phyloP scores from a whole-genome alignment of 2,113 vertebrate genomes.

The Nannobrachium achirus region DNA sequence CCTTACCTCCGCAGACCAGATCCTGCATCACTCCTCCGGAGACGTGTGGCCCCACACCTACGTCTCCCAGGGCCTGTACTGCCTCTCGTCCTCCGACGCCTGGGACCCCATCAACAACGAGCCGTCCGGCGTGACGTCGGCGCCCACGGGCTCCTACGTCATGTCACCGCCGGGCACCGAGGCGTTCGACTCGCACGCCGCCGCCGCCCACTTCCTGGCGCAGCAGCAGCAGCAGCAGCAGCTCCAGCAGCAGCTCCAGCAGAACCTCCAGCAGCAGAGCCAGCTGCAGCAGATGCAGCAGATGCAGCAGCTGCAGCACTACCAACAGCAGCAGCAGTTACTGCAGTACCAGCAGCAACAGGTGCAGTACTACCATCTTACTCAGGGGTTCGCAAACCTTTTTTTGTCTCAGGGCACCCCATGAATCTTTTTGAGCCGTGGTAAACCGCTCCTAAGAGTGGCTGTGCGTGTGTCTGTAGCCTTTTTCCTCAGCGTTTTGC shows the following conservation, averaged over 20 bases:
- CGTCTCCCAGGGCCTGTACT: conserved; percentile 97
- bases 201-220: conserved; percentile 73
- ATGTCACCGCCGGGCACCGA: conserved; percentile 70
- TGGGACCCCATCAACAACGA: conserved; percentile 94
- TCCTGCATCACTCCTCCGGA: conserved; percentile 85
- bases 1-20: conserved; percentile 80
- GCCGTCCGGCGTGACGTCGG: conserved; percentile 90
- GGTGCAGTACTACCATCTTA: too few species aligned
- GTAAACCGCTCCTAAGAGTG: too few species aligned
- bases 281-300: conserved; percentile 83
- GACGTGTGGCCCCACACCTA: conserved; percentile 98
- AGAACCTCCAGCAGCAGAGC: conserved; percentile 76
- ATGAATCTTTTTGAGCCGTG: too few species aligned
- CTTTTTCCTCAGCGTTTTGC: too few species aligned
- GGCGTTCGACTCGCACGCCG: conserved; percentile 71
- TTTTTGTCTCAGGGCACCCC: too few species aligned
- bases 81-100: conserved; percentile 94
- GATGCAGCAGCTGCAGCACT: conserved; percentile 84
- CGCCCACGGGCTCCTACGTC: conserved; percentile 87
- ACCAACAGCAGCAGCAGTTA: conserved; percentile 84
- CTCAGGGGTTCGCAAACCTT: too few species aligned
- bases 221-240: conserved; percentile 74
- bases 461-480: too few species aligned
- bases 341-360: conserved; percentile 84
- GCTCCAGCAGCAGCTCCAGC: conserved; percentile 75